A percentile compares a stretch with the other conserved stretches of the same genome.
Evolutionary conservation across 1,140 invertebrate species (phyloP).

Genomic region (Himalopsyche phryganea): DNA sequence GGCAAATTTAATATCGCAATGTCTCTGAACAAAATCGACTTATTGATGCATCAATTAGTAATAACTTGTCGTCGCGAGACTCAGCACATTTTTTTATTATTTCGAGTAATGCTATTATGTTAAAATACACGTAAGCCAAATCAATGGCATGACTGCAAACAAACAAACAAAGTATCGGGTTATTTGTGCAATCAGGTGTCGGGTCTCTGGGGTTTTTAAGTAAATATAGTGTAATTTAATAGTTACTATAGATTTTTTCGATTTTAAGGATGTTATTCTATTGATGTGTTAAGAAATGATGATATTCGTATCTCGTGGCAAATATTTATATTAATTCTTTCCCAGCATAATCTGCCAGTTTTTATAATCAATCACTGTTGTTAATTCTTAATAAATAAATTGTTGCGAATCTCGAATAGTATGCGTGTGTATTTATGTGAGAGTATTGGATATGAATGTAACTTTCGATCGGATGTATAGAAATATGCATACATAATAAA

Average conservation of each 20-base stretch:
- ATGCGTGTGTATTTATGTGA: conserved; percentile 7
- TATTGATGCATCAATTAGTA: too few relatives aligned
- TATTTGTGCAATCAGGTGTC: conserved; percentile 59
- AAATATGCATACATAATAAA: too few relatives aligned
- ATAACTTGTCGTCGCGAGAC: too few relatives aligned
- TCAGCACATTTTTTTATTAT: neutral
- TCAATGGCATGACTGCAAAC: conserved; percentile 50
- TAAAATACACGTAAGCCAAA: conserved; percentile 15
- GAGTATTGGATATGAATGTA: too few relatives aligned
- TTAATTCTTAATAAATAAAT: conserved; percentile 20
- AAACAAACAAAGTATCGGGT: conserved; percentile 57
- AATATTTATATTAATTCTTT: conserved; percentile 31
- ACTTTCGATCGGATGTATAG: too few relatives aligned
- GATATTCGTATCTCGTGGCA: conserved; percentile 9
- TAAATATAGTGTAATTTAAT: conserved; percentile 37
- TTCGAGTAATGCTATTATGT: neutral
- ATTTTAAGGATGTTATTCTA: conserved; percentile 31
- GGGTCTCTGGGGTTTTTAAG: conserved; percentile 51
- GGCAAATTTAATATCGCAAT: too few relatives aligned
- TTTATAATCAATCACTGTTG: conserved; percentile 19
- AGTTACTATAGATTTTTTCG: conserved; percentile 30
- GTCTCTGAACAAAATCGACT: too few relatives aligned
- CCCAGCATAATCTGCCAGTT: conserved; percentile 25
- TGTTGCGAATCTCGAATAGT: neutral
- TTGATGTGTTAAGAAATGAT: conserved; percentile 25